phyloP scores from a whole-genome alignment of 23 tunicate genomes.

The Oikopleura vanhoeffeni region DNA sequence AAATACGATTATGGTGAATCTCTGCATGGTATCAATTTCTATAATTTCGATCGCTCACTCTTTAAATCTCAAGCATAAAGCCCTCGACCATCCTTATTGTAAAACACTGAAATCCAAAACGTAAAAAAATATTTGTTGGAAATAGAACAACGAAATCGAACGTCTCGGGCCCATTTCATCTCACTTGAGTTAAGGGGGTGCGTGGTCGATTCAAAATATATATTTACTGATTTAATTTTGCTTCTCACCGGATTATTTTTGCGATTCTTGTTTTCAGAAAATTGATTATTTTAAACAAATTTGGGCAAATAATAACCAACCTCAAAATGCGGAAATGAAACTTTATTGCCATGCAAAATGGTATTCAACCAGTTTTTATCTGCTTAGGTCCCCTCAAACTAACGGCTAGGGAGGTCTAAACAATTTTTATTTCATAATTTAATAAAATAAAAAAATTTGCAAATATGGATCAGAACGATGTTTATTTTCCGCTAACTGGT shows the following conservation, averaged over 20 bases:
- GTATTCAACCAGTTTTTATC: conserved; percentile 1
- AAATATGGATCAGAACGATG: not conserved
- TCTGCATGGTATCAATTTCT: too few relatives aligned
- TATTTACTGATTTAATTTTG: not conserved
- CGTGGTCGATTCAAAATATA: not conserved
- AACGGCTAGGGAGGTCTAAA: not conserved
- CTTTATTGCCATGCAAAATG: not conserved
- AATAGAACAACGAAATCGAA: not conserved
- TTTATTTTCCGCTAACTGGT: not conserved
- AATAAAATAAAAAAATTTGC: not conserved
- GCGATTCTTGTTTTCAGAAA: not conserved
- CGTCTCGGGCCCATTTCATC: not conserved
- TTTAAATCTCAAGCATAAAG: not conserved
- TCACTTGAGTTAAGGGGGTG: not conserved
- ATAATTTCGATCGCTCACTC: not conserved
- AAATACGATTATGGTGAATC: too few relatives aligned
- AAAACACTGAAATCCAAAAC: not conserved
- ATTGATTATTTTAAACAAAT: not conserved
- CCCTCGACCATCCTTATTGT: not conserved
- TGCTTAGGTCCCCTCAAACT: not conserved
- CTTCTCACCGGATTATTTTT: not conserved
- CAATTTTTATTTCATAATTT: not conserved
- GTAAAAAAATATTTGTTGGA: not conserved
- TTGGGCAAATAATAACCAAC: not conserved
- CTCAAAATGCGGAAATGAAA: not conserved